A percentile compares a stretch with the other conserved stretches of the same genome.
Conservation (phyloP, 2,888 invertebrate species). For the Lasius fuliginosus region DNA sequence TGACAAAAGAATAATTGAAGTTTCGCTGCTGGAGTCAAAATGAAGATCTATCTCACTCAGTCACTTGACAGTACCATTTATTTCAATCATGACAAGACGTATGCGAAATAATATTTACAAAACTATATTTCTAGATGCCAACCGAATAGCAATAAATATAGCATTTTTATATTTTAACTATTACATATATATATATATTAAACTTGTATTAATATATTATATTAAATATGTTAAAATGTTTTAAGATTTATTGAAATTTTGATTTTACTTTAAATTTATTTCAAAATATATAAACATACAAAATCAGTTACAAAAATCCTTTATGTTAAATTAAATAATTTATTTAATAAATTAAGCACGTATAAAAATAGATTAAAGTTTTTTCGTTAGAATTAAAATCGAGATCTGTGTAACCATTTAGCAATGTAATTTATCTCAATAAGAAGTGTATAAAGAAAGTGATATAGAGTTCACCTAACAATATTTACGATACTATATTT, state of each 20-base stretch:
- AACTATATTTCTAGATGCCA: neutral
- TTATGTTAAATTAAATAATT: neutral
- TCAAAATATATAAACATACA: neutral
- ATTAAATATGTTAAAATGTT: neutral
- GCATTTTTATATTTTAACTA: neutral
- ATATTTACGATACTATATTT: neutral
- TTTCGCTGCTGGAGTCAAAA: neutral
- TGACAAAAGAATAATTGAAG: neutral
- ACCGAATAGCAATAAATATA: neutral
- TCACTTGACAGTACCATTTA: neutral
- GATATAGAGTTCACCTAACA: neutral
- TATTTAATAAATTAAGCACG: neutral
- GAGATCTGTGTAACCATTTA: neutral
- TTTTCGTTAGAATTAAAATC: neutral
- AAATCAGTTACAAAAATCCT: neutral
- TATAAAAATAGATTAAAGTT: neutral
- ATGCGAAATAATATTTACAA: neutral
- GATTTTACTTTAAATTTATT: neutral
- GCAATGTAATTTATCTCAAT: slow-evolving; percentile 5
- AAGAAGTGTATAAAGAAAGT: too few species aligned
- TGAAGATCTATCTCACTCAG: slow-evolving; percentile 13
- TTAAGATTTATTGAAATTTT: neutral
- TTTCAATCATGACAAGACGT: slow-evolving; percentile 1
- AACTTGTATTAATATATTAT: neutral
- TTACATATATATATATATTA: neutral